Evolutionary conservation across 2,888 invertebrate genomes (phyloP).

Genomic region (Leptothorax acervorum): DNA sequence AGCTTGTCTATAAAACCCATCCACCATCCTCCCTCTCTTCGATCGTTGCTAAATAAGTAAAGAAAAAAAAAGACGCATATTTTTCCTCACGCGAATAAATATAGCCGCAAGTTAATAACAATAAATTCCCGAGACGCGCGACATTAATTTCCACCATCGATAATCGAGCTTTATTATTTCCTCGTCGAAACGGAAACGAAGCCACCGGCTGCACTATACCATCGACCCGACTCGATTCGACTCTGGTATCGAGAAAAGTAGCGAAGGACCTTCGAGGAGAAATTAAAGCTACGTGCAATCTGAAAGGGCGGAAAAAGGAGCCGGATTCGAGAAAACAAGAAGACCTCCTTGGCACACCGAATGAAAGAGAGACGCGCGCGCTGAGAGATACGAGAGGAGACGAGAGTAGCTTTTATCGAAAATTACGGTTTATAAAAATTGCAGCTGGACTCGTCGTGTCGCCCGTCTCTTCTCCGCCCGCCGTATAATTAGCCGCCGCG

Average conservation of each 20-base stretch:
- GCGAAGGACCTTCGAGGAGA: slow-evolving; percentile 50
- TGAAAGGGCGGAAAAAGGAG: slow-evolving; percentile 47
- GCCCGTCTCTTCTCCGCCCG: slow-evolving; percentile 8
- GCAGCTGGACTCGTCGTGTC: slow-evolving; percentile 18
- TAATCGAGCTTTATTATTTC: slow-evolving; percentile 55
- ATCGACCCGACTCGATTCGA: slow-evolving; percentile 16
- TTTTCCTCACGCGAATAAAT: slow-evolving; percentile 22
- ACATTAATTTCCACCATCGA: slow-evolving; percentile 51
- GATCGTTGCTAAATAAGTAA: slow-evolving; percentile 33
- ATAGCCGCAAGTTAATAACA: slow-evolving; percentile 40
- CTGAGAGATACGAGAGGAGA: slow-evolving; percentile 1
- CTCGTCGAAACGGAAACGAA: slow-evolving; percentile 53
- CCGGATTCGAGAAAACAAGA: slow-evolving; percentile 39
- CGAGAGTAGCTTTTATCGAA: slow-evolving; percentile 48
- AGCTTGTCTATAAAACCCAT: background rate
- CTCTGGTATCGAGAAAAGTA: slow-evolving; percentile 50
- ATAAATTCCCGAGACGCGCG: slow-evolving; percentile 39
- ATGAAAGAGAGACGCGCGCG: slow-evolving; percentile 41
- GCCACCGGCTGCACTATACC: background rate
- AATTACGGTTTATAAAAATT: slow-evolving; percentile 55
- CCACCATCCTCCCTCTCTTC: background rate
- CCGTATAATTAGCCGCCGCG: slow-evolving; percentile 40
- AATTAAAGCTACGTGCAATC: slow-evolving; percentile 55
- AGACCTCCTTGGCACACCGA: slow-evolving; percentile 21
- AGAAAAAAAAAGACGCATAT: background rate